Conservation (phyloP, 2,113 vertebrate genomes). For the Picathartes gymnocephalus region DNA sequence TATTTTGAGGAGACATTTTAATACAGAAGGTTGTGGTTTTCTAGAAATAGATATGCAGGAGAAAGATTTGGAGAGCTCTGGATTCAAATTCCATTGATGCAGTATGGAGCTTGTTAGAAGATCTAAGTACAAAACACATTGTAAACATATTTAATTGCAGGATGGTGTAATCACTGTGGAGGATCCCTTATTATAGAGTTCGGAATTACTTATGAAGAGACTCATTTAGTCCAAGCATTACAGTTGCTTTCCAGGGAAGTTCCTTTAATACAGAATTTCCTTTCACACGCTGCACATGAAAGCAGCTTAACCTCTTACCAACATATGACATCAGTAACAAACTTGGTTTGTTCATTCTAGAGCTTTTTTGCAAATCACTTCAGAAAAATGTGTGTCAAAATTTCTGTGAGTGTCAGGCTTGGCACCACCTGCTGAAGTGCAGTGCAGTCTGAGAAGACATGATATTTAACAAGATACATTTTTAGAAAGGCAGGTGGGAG, state of each 20-base stretch:
- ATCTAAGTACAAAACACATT: constrained; percentile 4
- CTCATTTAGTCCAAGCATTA: not conserved
- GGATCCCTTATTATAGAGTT: not conserved
- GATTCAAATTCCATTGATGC: not conserved
- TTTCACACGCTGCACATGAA: not conserved
- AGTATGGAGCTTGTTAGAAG: constrained; percentile 23
- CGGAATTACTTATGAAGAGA: not conserved
- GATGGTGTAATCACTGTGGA: not conserved
- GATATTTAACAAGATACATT: not conserved
- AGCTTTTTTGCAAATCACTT: not conserved
- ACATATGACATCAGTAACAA: not conserved
- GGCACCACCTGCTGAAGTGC: not conserved
- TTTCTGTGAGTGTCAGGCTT: not conserved
- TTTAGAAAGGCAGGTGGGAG: not conserved
- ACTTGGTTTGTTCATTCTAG: not conserved
- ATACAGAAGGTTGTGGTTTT: constrained; percentile 5
- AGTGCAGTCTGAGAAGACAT: not conserved
- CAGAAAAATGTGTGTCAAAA: not conserved
- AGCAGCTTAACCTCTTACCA: not conserved
- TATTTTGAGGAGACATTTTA: not conserved
- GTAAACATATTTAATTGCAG: constrained; percentile 39
- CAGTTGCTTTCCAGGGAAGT: not conserved
- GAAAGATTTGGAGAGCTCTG: not conserved
- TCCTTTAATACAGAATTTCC: not conserved
- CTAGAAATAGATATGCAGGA: not conserved